These are phyloP conservation scores for Tribolium castaneum DNA, from an alignment of 1,140 invertebrate genomes.

Conservation along the genomic window DNA sequence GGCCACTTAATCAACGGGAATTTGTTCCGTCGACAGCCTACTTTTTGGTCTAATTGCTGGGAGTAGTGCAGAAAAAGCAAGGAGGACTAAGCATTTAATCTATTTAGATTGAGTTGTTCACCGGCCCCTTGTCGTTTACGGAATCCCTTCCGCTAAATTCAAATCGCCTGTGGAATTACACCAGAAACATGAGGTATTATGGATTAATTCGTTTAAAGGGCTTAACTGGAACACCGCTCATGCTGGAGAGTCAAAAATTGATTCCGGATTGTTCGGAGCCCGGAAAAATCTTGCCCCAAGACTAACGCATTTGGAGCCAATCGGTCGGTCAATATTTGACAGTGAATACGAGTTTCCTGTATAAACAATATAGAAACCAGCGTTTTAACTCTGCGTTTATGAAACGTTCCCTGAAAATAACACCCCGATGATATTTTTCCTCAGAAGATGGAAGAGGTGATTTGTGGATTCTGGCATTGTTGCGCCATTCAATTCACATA, in stretches of 20 bases:
- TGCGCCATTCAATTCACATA: constrained; percentile 24
- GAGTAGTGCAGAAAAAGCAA: not conserved
- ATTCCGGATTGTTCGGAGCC: not conserved
- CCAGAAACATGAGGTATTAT: constrained; percentile 12
- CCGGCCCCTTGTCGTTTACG: constrained; percentile 1
- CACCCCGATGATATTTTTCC: not conserved
- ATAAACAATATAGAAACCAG: constrained; percentile 25
- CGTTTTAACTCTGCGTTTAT: not conserved
- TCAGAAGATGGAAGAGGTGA: not conserved
- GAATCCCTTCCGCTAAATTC: constrained; percentile 8
- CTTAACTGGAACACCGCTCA: not conserved
- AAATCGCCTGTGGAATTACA: constrained; percentile 32
- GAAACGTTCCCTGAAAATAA: not conserved
- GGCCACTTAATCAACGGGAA: constrained; percentile 9
- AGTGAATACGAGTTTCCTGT: constrained; percentile 17
- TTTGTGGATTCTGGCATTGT: not conserved
- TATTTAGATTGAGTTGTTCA: constrained; percentile 28
- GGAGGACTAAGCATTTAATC: not conserved
- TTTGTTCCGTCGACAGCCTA: not conserved
- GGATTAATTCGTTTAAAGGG: constrained; percentile 12
- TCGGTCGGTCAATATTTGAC: constrained; percentile 19
- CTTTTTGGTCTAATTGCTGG: not conserved
- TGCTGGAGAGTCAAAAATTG: not conserved
- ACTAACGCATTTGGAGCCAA: not conserved
- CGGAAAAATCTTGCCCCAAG: not conserved